Percentiles rank a stretch among this genome's conserved stretches.
phyloP scores from a whole-genome alignment of 2,888 invertebrate genomes.

The Meteorus cinctellus region DNA sequence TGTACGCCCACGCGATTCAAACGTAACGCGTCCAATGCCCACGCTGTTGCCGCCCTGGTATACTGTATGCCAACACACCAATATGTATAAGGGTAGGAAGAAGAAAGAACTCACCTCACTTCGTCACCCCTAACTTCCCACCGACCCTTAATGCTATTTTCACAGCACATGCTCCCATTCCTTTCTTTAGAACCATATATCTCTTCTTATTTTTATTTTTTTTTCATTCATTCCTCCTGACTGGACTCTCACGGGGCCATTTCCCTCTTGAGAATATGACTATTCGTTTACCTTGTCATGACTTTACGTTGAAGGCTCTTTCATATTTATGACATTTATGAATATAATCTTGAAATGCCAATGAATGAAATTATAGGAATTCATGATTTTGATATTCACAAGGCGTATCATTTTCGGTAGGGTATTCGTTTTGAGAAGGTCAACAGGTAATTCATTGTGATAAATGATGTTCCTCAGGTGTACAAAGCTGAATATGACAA shows the following conservation, averaged over 20 bases:
- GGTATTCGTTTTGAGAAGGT: not conserved
- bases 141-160: not conserved
- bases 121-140: not conserved
- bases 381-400: not conserved
- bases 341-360: conserved; percentile 1
- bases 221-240: conserved; percentile 29
- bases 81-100: conserved; percentile 20
- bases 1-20: conserved; percentile 60
- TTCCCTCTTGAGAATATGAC: conserved; percentile 15
- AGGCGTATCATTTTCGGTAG: not conserved
- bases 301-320: not conserved
- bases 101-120: conserved; percentile 11
- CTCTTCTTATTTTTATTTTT: not conserved
- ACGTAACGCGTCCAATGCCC: conserved; percentile 56
- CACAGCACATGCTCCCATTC: conserved; percentile 2
- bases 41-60: conserved; percentile 49
- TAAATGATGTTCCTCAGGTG: not conserved
- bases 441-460: not conserved
- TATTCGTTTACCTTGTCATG: not conserved
- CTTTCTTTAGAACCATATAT: not conserved
- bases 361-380: not conserved
- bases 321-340: not conserved
- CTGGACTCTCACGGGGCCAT: conserved; percentile 2
- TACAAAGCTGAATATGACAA: too few relatives aligned
- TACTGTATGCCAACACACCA: conserved; percentile 29